A percentile compares a stretch with the other conserved stretches of the same genome.
Conservation (phyloP, 2,888 invertebrate species). For the Nipponacmea schrenckii region DNA sequence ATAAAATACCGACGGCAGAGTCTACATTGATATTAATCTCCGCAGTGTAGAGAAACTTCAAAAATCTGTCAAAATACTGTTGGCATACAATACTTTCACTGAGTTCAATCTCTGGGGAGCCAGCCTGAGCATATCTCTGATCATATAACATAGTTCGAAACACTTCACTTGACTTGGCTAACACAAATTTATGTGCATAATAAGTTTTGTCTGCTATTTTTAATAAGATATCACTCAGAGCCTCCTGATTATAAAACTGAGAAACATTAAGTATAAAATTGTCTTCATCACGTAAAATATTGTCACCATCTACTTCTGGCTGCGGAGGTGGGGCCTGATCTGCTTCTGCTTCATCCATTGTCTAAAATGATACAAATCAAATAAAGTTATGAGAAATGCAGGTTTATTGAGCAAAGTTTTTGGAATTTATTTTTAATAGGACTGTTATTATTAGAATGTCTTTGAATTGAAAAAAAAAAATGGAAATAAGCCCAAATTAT, state of each 20-base stretch:
- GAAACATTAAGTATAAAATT: constrained; percentile 64
- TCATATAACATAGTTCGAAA: constrained; percentile 67
- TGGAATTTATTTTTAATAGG: too few relatives aligned
- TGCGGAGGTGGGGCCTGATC: constrained; percentile 7
- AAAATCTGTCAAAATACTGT: constrained; percentile 62
- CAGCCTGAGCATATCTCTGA: constrained; percentile 56
- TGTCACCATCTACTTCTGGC: constrained; percentile 22
- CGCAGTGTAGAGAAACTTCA: constrained; percentile 66
- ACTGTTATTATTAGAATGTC: too few relatives aligned
- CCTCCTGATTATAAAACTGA: constrained; percentile 63
- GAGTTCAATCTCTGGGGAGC: constrained; percentile 55
- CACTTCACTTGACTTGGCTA: constrained; percentile 67
- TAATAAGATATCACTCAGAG: constrained; percentile 62
- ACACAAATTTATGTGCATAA: constrained; percentile 65
- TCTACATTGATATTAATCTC: constrained; percentile 60
- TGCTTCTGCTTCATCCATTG: constrained; percentile 11
- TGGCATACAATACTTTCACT: constrained; percentile 64
- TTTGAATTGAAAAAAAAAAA: too few relatives aligned
- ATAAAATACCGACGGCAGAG: constrained; percentile 65
- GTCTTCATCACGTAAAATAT: constrained; percentile 58
- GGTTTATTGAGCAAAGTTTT: too few relatives aligned
- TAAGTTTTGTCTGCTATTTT: constrained; percentile 52
- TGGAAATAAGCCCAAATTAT: too few relatives aligned
- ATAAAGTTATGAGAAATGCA: too few relatives aligned
- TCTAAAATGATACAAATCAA: constrained; percentile 14